Evolutionary conservation across 2,888 invertebrate genomes (phyloP).

Genomic region (Antheraea assamensis): DNA sequence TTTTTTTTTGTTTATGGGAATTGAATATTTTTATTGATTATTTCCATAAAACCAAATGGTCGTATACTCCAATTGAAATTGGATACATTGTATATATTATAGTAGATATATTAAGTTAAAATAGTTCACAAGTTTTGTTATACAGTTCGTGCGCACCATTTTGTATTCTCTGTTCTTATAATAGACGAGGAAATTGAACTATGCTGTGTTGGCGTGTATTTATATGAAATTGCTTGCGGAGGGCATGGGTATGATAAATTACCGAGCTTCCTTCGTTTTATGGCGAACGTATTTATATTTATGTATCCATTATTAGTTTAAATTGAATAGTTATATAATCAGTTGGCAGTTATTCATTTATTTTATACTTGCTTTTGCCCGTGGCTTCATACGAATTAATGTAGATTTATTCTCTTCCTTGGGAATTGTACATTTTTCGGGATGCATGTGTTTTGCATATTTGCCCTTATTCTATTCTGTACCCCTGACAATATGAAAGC

Average conservation of each 20-base stretch:
- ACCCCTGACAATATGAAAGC: too few relatives aligned
- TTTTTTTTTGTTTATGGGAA: too few relatives aligned
- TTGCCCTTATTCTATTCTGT: too few relatives aligned
- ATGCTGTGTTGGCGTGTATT: constrained; percentile 23
- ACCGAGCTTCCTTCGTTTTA: constrained; percentile 17
- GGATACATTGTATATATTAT: neutral
- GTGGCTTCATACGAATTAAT: too few relatives aligned
- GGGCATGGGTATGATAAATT: constrained; percentile 20
- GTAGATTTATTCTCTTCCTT: too few relatives aligned
- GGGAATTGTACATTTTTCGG: too few relatives aligned
- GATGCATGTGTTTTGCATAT: too few relatives aligned
- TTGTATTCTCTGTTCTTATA: constrained; percentile 16
- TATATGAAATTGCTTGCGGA: constrained; percentile 25
- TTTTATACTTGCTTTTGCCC: neutral
- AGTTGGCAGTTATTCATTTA: neutral
- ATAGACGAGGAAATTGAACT: constrained; percentile 31
- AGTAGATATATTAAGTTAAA: constrained; percentile 2
- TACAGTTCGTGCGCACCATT: constrained; percentile 7
- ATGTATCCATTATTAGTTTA: constrained; percentile 15
- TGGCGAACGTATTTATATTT: constrained; percentile 16
- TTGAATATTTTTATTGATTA: too few relatives aligned
- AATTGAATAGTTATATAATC: constrained; percentile 7
- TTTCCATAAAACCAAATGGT: neutral
- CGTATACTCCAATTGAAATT: neutral
- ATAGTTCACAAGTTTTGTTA: constrained; percentile 17